phyloP scores from a whole-genome alignment of 2,113 vertebrate genomes.

The Herpailurus yagouaroundi region DNA sequence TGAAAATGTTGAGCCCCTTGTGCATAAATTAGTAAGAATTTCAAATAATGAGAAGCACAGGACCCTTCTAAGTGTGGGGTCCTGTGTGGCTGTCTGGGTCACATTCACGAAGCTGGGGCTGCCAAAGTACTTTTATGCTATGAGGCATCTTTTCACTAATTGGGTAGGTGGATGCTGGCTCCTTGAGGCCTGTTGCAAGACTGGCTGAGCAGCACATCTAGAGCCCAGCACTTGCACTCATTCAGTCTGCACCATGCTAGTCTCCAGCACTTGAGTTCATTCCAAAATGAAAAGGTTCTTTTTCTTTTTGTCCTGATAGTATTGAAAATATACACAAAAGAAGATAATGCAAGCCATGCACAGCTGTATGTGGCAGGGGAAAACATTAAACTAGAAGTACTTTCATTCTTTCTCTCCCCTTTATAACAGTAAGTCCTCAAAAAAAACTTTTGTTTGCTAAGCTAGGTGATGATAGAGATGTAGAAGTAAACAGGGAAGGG shows the following conservation, averaged over 20 bases:
- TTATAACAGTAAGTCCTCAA: not conserved
- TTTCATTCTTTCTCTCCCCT: not conserved
- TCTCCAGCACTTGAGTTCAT: not conserved
- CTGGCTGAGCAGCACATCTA: too few species aligned
- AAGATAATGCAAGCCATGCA: not conserved
- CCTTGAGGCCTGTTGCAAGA: not conserved
- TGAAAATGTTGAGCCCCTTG: not conserved
- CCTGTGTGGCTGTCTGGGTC: not conserved
- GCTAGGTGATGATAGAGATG: not conserved
- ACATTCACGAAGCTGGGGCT: not conserved
- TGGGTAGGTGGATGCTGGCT: not conserved
- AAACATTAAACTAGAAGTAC: not conserved
- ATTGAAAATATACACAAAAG: not conserved
- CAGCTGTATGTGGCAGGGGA: not conserved
- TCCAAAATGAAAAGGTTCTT: not conserved
- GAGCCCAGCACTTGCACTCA: not conserved
- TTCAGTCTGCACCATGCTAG: not conserved
- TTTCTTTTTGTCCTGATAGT: not conserved
- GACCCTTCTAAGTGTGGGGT: not conserved
- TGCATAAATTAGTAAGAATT: conserved; percentile 35
- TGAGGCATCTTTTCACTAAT: not conserved
- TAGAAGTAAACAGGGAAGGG: conserved; percentile 6
- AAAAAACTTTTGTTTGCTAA: not conserved
- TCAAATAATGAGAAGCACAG: not conserved
- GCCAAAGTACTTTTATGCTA: not conserved